Base-by-base conservation (phyloP, 53 echinoderm and acorn worm genomes). In the Holothuria leucospilota region DNA sequence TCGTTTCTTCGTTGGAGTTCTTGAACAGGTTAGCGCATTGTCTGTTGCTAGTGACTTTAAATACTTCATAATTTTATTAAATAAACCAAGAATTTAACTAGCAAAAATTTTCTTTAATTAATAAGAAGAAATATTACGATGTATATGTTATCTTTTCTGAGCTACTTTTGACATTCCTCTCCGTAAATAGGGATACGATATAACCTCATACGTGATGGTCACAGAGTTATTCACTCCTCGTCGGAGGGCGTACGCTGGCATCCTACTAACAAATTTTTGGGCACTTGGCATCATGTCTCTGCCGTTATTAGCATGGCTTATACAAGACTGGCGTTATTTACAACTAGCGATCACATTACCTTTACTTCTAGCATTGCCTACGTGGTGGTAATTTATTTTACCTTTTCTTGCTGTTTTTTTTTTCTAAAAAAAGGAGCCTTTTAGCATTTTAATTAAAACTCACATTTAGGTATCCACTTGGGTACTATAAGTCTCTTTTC, bases 141-240 rank as follows among this genome's bases (percentile, higher is more conserved):
- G 28, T 68, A 25, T 23, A 8, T 29, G 3, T 11, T 46, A 30
- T 40, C 20, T 41, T 16, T 21, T 39, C 16, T 42, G 24, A 41
- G 28, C 23, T 68, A 4, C 42, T 30, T n/a, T 72, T 20, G 40
- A 21, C 8, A 24, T 51, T 11, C 4, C 20, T 46, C 56, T 52
- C 23, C 53, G 34, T 34, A 53, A n/a, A n/a, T 21, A 96, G 96
- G 96, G 96, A 18, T 87, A 95, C 34, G 94, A 96, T 59, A 81
- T 96, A 10, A 94, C 94, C 0, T 94, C 93, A 16, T 96, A 93
- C 87, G 94, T 96, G 51, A 96, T 96, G 94, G 94, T 93, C 10
- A 94, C 96, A 21, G 94, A 94, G 87, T 89, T 94, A 88, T 93
- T 96, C 68, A 87, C 93, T 2, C 94, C 94, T 14, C 85, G 85